phyloP scores from a whole-genome alignment of 2,888 invertebrate genomes.

The Phlogophora meticulosa region DNA sequence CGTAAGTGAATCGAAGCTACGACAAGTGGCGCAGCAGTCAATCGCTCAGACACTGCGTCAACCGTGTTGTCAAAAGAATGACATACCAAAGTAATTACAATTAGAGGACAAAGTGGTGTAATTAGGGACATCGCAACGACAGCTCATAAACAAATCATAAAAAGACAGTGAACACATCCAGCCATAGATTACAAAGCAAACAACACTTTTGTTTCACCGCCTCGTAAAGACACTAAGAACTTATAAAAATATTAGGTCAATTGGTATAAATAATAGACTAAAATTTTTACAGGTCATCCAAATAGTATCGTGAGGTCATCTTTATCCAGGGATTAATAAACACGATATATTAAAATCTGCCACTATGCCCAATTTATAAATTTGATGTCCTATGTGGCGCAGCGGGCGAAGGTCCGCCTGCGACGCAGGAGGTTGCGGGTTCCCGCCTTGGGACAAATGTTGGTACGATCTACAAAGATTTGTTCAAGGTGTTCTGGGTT shows the following conservation, averaged over 20 bases:
- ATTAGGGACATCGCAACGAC: slow-evolving; percentile 44
- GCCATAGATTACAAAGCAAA: slow-evolving; percentile 17
- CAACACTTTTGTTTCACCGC: slow-evolving; percentile 18
- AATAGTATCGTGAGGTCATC: slow-evolving; percentile 32
- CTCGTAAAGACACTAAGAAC: slow-evolving; percentile 33
- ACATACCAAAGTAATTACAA: slow-evolving; percentile 30
- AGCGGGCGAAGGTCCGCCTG: no score
- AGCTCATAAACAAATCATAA: slow-evolving; percentile 56
- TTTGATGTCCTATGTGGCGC: no score
- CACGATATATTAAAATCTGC: slow-evolving; percentile 7
- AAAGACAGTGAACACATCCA: slow-evolving; percentile 36
- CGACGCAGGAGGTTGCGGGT: no score
- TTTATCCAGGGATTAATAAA: neutral
- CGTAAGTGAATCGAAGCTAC: no score
- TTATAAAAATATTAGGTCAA: slow-evolving; percentile 47
- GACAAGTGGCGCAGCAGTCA: no score
- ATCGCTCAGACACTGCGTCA: no score
- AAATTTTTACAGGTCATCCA: slow-evolving; percentile 32
- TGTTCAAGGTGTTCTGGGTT: no score
- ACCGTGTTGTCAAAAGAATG: no score
- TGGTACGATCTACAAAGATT: no score
- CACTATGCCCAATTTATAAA: slow-evolving; percentile 13
- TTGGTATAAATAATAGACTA: slow-evolving; percentile 23
- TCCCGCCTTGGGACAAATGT: no score
- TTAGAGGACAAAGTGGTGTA: slow-evolving; percentile 33